Conservation (phyloP, 2,888 invertebrate species). For the Candidula unifasciata region DNA sequence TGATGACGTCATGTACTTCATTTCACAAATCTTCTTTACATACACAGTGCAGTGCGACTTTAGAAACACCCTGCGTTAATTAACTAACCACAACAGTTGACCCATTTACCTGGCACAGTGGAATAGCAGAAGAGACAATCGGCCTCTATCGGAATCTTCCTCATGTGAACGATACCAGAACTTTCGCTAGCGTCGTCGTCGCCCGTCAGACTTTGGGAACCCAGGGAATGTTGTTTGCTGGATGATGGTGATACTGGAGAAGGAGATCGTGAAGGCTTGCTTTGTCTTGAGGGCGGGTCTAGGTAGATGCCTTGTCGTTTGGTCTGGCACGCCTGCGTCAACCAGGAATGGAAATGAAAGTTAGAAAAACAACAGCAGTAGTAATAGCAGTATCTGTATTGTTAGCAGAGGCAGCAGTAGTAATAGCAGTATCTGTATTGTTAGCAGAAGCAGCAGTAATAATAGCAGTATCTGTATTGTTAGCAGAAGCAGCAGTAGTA, state of each 20-base stretch:
- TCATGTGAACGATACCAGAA: slow-evolving; percentile 78
- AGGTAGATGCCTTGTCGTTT: slow-evolving; percentile 24
- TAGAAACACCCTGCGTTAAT: no score
- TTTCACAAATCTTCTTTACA: no score
- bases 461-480: no score
- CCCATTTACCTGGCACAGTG: slow-evolving; percentile 87
- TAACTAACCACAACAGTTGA: neutral
- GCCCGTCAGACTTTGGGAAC: slow-evolving; percentile 33
- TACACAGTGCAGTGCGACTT: no score
- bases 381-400: no score
- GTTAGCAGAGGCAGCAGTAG: no score
- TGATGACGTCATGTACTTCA: no score
- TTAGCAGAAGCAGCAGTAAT: no score
- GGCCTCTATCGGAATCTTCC: slow-evolving; percentile 93
- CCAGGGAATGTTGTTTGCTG: slow-evolving; percentile 42
- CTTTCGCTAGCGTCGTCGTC: slow-evolving; percentile 86
- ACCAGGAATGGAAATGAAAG: no score
- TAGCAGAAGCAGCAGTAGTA: no score
- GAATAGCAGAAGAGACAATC: slow-evolving; percentile 96
- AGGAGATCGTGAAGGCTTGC: slow-evolving; percentile 14
- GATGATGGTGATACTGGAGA: slow-evolving; percentile 38
- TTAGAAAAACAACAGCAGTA: no score
- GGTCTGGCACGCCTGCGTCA: slow-evolving; percentile 39
- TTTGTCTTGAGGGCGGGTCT: slow-evolving; percentile 23
- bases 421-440: no score